Base-by-base conservation (phyloP, 2,797 vertebrate species). In the Microtus obscurus region DNA sequence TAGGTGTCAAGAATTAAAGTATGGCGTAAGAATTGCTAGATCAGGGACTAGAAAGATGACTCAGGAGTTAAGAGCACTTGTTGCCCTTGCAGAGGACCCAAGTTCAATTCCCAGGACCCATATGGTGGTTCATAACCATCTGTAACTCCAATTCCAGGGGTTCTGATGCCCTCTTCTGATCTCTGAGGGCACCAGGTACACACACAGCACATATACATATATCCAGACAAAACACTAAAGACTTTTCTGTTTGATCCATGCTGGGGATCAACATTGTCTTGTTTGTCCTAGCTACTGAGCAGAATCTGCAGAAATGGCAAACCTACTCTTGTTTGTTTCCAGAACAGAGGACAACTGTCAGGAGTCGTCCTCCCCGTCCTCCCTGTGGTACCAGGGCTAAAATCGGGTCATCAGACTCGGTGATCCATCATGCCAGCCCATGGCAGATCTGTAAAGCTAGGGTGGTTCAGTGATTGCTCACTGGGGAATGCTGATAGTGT, bases 1-100 rank as follows among this genome's bases (percentile, higher is more conserved):
- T 73, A 63, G 29, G 79, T 67, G 79, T 92, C 16, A 89, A 74
- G 61, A 78, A 92, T 59, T 91, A 95, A 91, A 12, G 6, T 59
- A 4, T 77, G 43, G 37, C 40, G 82, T 87, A 86, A 95, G 88
- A 94, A 83, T 82, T 65, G 21, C 59, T 61, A 5, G 77, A 6
- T 69, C 12, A 25, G n/a, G 25, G 34, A 37, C 48, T 56, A 10
- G 25, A 29, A 9, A 59, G 37, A 63, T 63, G 56, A 16, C 29
- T 48, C 27, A 77, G 29, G 27, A 13, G 7, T 17, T 34, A 77
- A 48, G 45, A 77, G 3, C 27, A 17, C 76, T 34, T 77, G 45
- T 31, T 31, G 74, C 43, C 45, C 27, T 48, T 31, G 29, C 29
- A 77, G 76, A 77, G 27, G 29, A 10, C 6, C 7, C 43, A 45